These are phyloP conservation scores for Deilephila elpenor DNA, from an alignment of 2,888 invertebrate genomes.

Conservation along the genomic window DNA sequence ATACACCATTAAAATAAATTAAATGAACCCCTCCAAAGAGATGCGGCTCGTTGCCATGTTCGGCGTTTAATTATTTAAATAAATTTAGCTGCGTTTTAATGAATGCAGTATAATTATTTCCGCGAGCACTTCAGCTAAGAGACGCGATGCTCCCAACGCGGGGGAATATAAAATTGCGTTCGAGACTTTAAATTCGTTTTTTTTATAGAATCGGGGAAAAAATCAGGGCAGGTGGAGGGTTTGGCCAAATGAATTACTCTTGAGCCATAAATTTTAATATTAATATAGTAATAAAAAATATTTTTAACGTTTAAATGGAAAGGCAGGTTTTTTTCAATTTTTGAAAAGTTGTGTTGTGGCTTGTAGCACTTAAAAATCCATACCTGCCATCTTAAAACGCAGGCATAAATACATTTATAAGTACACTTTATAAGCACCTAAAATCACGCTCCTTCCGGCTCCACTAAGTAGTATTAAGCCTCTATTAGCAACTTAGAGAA, in stretches of 20 bases:
- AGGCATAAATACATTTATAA: too few species aligned
- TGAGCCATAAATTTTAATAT: too few species aligned
- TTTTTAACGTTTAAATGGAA: too few species aligned
- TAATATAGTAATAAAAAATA: too few species aligned
- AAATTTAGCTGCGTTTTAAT: constrained; percentile 23
- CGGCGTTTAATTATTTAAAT: constrained; percentile 4
- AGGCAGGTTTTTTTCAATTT: too few species aligned
- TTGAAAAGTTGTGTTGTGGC: too few species aligned
- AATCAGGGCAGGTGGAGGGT: neutral
- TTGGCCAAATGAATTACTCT: too few species aligned
- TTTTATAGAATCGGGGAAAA: neutral
- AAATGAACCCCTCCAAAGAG: constrained; percentile 2
- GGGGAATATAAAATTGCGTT: neutral
- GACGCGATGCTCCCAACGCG: too few species aligned
- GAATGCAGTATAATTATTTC: constrained; percentile 20
- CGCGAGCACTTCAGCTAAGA: neutral
- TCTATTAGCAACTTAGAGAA: neutral
- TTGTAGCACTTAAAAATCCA: too few species aligned
- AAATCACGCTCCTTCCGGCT: neutral
- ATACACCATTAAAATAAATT: constrained; percentile 7
- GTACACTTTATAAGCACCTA: neutral
- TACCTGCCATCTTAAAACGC: too few species aligned
- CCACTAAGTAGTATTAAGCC: neutral
- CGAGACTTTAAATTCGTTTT: neutral
- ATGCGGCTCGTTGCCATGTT: neutral